These are phyloP conservation scores for Cyphomyrus plagiostoma DNA, from an alignment of 2,113 vertebrate genomes.

Conservation along the genomic window DNA sequence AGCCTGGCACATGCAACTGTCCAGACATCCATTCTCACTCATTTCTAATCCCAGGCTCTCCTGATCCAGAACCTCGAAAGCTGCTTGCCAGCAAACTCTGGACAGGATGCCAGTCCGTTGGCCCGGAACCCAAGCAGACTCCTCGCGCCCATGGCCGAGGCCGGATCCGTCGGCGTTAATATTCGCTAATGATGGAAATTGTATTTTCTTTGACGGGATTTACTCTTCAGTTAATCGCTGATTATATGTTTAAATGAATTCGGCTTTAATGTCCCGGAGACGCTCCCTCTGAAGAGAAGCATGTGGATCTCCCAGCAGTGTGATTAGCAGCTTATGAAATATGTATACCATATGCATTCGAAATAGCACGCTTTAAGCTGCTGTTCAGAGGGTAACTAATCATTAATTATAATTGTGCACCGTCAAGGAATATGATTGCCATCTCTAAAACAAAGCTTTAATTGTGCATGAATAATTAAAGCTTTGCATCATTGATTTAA, in stretches of 20 bases:
- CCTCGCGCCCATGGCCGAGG: neutral
- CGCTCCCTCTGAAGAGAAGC: neutral
- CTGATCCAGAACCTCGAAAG: neutral
- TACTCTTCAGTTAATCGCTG: neutral
- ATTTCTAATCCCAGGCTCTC: neutral
- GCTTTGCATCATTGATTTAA: neutral
- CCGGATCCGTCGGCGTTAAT: neutral
- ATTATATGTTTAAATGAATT: conserved; percentile 11
- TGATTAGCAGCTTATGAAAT: conserved; percentile 6
- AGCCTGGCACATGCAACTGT: neutral
- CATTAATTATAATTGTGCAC: neutral
- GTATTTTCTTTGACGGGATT: neutral
- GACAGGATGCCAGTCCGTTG: neutral
- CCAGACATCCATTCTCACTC: neutral
- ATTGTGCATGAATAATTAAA: conserved; percentile 14
- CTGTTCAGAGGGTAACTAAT: neutral
- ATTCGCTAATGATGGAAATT: neutral
- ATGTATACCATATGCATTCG: neutral
- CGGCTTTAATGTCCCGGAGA: neutral
- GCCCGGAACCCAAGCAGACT: neutral
- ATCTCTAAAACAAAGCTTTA: neutral
- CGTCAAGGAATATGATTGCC: neutral
- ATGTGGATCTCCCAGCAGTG: neutral
- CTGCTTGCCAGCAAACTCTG: neutral
- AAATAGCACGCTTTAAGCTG: neutral